Evolutionary conservation across 2,113 vertebrate genomes (phyloP), one percentile per base, ranked within the genome.

Genomic region (Thinocorus orbignyianus): DNA sequence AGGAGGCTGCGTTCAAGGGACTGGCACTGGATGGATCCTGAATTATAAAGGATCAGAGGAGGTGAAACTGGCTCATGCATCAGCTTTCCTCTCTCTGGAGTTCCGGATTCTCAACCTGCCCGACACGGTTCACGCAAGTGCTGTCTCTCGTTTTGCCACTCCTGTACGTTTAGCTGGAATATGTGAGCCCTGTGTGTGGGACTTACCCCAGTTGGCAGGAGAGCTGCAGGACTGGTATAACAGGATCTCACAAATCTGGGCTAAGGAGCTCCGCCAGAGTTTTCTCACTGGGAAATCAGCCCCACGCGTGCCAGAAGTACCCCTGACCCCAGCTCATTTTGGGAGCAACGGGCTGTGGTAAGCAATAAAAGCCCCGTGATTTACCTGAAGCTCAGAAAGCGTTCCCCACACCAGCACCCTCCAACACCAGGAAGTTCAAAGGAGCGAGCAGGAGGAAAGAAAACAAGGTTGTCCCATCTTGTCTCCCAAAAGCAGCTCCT

Each of bases 171-270:
- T n/a, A 35, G 60, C 65, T 69, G 90, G 86, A 88, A 68, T 89
- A 64, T 3, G 3, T 20, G 72, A 94, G 72, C 88, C 77, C 77
- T 81, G 88, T 94, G 81, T 74, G 81, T 74, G 88, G 90, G 93
- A 71, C 57, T 69, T 88, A 83, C 0, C 83, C 79, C 15, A 6
- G 35, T 1, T 95, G 88, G 90, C 95, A 96, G 93, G 82, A 54
- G 86, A 94, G 93, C 93, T 91, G 96, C 92, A 74, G 95, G 96
- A 96, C 96, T 96, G 95, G 93, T 91, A 96, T 48, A 94, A 96
- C 95, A 94, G 95, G 96, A 95, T 95, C 83, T 89, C 80, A 60
- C 83, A 33, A 20, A 92, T 61, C 91, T 95, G 84, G 91, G 95
- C 78, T 71, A 74, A 64, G 92, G 90, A 94, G 73, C 49, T 8